Conservation (phyloP, 2,888 invertebrate genomes). For the Stictocephala bisonia region DNA sequence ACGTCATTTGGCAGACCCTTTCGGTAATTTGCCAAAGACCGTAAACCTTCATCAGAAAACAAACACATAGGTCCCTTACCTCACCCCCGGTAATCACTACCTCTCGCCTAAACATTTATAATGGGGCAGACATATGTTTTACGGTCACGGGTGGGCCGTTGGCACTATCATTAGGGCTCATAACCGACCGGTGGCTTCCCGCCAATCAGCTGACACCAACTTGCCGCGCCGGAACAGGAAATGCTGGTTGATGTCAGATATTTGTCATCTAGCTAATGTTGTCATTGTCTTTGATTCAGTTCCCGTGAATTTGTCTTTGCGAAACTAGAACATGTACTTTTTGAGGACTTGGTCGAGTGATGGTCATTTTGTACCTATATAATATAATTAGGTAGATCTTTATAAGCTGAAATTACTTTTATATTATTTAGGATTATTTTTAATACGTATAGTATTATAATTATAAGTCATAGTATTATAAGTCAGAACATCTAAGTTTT, state of each 20-base stretch:
- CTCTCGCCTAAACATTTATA: slow-evolving; percentile 30
- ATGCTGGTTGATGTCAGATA: slow-evolving; percentile 10
- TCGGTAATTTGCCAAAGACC: neutral
- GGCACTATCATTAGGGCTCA: slow-evolving; percentile 27
- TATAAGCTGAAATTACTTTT: too few species aligned
- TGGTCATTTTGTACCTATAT: too few species aligned
- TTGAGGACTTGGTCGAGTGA: too few species aligned
- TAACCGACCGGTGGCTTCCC: slow-evolving; percentile 11
- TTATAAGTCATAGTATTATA: too few species aligned
- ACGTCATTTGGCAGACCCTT: neutral
- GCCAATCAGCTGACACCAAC: slow-evolving; percentile 7
- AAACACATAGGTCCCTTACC: slow-evolving; percentile 22
- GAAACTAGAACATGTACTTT: too few species aligned
- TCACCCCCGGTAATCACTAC: slow-evolving; percentile 15
- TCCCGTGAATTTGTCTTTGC: too few species aligned
- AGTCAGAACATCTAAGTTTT: too few species aligned
- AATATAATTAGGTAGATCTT: too few species aligned
- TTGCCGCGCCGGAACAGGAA: neutral
- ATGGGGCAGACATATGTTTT: slow-evolving; percentile 38
- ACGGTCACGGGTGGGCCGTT: slow-evolving; percentile 22
- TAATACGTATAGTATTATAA: too few species aligned
- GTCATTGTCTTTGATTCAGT: too few species aligned
- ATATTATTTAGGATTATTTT: too few species aligned
- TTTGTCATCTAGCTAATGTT: neutral
- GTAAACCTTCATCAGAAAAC: neutral